Percentiles rank a stretch among this genome's conserved stretches.
Conservation (phyloP, 2,888 invertebrate genomes). For the Tenthredo mesomela region DNA sequence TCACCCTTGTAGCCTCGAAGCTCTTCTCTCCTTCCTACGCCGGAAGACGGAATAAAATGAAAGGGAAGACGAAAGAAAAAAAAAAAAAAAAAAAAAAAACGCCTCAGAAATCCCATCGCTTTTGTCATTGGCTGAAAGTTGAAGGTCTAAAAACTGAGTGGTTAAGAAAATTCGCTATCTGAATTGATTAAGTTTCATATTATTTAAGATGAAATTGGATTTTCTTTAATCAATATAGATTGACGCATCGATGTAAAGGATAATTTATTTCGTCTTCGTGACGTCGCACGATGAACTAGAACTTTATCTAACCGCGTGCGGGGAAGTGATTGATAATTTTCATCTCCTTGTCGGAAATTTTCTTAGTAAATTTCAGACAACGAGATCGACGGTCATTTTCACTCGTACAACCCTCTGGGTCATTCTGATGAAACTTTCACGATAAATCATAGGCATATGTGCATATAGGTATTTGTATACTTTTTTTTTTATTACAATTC, state of each 20-base stretch:
- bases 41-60: not conserved
- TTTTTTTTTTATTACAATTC: not conserved
- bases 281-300: not conserved
- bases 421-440: not conserved
- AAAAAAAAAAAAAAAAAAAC: not conserved
- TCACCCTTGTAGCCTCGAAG: not conserved
- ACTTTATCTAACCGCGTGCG: not conserved
- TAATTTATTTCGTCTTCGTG: not conserved
- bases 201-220: not conserved
- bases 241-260: not conserved
- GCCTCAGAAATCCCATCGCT: not conserved
- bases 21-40: not conserved
- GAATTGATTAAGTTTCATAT: not conserved
- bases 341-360: not conserved
- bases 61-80: not conserved
- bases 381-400: not conserved
- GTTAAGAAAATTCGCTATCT: not conserved
- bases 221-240: not conserved
- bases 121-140: not conserved
- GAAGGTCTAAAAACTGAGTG: not conserved
- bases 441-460: slow-evolving; percentile 2
- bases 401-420: not conserved
- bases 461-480: too few species aligned
- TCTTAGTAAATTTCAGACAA: not conserved
- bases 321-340: slow-evolving; percentile 6